Evolutionary conservation across 2,797 vertebrate genomes (phyloP).

Genomic region (Poecilia picta): DNA sequence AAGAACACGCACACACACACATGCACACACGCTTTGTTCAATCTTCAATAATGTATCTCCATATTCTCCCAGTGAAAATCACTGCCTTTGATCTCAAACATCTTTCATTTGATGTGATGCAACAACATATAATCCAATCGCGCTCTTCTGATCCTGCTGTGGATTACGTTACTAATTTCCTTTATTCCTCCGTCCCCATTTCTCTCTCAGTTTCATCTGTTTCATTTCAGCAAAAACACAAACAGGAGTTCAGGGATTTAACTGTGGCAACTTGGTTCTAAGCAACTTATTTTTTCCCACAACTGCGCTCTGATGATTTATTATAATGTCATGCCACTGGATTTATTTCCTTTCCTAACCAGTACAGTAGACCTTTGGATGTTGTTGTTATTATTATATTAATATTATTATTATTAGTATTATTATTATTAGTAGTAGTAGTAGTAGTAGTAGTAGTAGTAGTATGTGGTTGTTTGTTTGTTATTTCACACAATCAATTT

Average conservation of each 20-base stretch:
- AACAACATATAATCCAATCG: slow-evolving; percentile 78
- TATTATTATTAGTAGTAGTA: not conserved
- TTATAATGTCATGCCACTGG: slow-evolving; percentile 9
- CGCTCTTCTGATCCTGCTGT: slow-evolving; percentile 72
- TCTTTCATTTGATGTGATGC: slow-evolving; percentile 77
- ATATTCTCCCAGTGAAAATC: slow-evolving; percentile 78
- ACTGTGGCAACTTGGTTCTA: slow-evolving; percentile 20
- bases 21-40: slow-evolving; percentile 63
- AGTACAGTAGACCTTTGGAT: not conserved
- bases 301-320: slow-evolving; percentile 21
- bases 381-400: not conserved
- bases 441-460: no score
- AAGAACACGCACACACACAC: slow-evolving; percentile 22
- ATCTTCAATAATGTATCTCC: slow-evolving; percentile 87
- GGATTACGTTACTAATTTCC: slow-evolving; percentile 81
- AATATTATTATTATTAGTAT: not conserved
- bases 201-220: slow-evolving; percentile 52
- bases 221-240: slow-evolving; percentile 50
- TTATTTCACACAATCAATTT: no score
- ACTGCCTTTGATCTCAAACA: slow-evolving; percentile 82
- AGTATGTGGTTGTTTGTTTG: no score
- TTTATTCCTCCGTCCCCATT: slow-evolving; percentile 48
- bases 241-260: slow-evolving; percentile 47
- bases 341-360: slow-evolving; percentile 7
- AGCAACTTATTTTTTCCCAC: slow-evolving; percentile 22